Percentiles rank a stretch among this genome's conserved stretches.
phyloP scores from a whole-genome alignment of 2,113 vertebrate genomes.

The Nibea albiflora region DNA sequence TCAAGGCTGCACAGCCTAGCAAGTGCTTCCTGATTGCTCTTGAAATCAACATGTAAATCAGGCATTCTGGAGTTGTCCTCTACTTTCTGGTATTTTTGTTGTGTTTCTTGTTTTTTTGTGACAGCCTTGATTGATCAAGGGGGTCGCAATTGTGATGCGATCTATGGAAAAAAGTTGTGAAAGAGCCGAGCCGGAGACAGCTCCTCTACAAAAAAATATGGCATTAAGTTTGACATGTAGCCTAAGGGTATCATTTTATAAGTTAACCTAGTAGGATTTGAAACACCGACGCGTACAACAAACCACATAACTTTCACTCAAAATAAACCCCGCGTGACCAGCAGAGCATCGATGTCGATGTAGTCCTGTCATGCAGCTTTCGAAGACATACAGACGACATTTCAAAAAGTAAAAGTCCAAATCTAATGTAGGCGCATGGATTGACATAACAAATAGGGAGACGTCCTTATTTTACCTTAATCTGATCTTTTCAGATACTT shows the following conservation, averaged over 20 bases:
- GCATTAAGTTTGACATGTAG: slow-evolving; percentile 46
- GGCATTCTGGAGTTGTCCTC: slow-evolving; percentile 31
- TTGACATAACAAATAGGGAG: background rate
- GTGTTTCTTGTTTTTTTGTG: slow-evolving; percentile 8
- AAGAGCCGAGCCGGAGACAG: slow-evolving; percentile 37
- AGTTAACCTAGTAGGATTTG: slow-evolving; percentile 52
- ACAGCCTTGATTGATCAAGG: slow-evolving; percentile 40
- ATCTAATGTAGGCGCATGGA: background rate
- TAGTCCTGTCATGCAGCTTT: background rate
- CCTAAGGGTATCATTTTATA: slow-evolving; percentile 42
- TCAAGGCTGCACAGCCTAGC: slow-evolving; percentile 45
- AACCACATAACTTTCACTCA: slow-evolving; percentile 20
- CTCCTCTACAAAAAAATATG: slow-evolving; percentile 17
- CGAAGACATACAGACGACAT: background rate
- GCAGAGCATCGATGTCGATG: background rate
- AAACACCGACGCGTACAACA: slow-evolving; percentile 32
- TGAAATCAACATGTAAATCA: slow-evolving; percentile 67
- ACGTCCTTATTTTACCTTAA: background rate
- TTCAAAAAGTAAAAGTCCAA: background rate
- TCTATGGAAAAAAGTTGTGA: slow-evolving; percentile 6
- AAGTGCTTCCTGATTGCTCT: slow-evolving; percentile 65
- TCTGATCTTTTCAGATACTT: background rate
- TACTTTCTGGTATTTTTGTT: slow-evolving; percentile 1
- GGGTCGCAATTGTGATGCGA: background rate
- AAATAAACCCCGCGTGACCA: background rate